Percentiles rank a stretch among this genome's conserved stretches.
Conservation (phyloP, 2,888 invertebrate species). For the Melipona bicolor region DNA sequence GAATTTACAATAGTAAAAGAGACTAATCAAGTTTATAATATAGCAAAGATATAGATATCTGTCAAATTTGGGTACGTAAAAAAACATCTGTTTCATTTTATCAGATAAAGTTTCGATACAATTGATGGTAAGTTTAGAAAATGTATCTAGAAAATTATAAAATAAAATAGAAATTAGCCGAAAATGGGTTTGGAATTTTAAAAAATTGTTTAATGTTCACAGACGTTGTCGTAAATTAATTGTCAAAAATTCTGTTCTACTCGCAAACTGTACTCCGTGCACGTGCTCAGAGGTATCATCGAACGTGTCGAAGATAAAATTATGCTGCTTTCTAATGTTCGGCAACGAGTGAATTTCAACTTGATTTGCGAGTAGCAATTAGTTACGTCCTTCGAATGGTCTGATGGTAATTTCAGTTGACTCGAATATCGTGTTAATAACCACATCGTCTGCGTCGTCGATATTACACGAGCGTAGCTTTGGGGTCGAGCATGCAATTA, state of each 20-base stretch:
- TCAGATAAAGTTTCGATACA: no score
- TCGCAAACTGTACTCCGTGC: background rate
- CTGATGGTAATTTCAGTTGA: background rate
- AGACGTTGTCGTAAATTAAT: background rate
- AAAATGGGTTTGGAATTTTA: no score
- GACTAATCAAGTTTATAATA: no score
- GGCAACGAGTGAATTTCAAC: no score
- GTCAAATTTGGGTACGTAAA: no score
- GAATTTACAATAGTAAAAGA: no score
- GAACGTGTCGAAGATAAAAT: background rate
- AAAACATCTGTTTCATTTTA: no score
- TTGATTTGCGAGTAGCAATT: background rate
- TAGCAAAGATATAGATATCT: no score
- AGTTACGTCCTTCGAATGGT: background rate
- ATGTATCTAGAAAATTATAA: no score
- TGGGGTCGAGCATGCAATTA: background rate
- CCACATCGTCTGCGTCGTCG: conserved; percentile 1
- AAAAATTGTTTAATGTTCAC: background rate
- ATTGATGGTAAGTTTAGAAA: no score
- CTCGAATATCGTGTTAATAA: background rate
- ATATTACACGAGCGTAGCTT: background rate
- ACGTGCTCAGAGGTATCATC: background rate
- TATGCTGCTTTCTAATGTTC: no score
- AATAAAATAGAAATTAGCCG: no score
- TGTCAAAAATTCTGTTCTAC: rapidly evolving